phyloP scores from a whole-genome alignment of 1,140 invertebrate genomes.

The Musca domestica region DNA sequence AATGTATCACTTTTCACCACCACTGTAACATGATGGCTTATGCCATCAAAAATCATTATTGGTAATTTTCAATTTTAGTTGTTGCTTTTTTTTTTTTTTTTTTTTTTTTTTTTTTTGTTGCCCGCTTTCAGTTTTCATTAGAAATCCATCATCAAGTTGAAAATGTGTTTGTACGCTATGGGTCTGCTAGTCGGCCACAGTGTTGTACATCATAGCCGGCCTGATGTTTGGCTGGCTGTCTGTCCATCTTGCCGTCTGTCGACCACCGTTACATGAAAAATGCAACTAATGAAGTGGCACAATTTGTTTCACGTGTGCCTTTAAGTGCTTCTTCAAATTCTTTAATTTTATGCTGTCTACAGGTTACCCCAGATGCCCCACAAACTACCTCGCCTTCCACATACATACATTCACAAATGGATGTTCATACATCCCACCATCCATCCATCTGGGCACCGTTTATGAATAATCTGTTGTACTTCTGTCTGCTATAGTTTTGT shows the following conservation, averaged over 20 bases:
- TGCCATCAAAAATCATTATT: conserved; percentile 7
- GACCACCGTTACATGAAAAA: conserved; percentile 10
- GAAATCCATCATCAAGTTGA: conserved; percentile 3
- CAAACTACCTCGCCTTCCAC: too few species aligned
- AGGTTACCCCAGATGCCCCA: too few species aligned
- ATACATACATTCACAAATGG: too few species aligned
- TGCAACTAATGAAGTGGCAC: conserved; percentile 18
- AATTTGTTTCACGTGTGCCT: conserved; percentile 20
- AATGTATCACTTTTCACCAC: too few species aligned
- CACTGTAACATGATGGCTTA: too few species aligned
- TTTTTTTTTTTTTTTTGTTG: neutral
- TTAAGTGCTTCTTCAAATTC: conserved; percentile 12
- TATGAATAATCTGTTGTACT: too few species aligned
- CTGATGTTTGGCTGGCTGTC: neutral
- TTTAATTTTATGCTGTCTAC: too few species aligned
- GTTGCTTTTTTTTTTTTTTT: neutral
- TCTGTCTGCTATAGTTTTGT: too few species aligned
- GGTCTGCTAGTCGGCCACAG: too few species aligned
- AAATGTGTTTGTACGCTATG: too few species aligned
- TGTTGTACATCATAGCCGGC: neutral
- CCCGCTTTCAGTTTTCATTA: neutral
- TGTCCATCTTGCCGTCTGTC: neutral
- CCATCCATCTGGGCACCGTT: too few species aligned
- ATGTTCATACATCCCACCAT: too few species aligned
- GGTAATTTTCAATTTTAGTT: conserved; percentile 20